Evolutionary conservation across 2,797 vertebrate species (phyloP).

Genomic region (Sardinella longiceps): DNA sequence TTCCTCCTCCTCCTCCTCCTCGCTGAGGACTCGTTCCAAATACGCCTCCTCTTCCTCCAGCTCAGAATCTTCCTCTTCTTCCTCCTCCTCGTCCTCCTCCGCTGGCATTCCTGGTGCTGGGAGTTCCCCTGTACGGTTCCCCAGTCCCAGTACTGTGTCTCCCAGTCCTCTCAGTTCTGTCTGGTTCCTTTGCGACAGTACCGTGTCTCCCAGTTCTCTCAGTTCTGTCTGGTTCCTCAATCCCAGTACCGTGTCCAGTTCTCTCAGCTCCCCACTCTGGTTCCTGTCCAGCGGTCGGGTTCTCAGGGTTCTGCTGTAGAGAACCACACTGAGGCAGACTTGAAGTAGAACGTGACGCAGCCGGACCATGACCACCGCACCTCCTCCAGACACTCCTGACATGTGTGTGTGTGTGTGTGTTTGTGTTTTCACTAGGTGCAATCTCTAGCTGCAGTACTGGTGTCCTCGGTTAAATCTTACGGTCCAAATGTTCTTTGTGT

Average conservation of each 20-base stretch:
- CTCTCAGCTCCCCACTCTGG: background rate
- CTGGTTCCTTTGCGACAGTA: too few species aligned
- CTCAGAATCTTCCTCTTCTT: background rate
- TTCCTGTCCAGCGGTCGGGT: background rate
- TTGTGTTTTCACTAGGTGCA: too few species aligned
- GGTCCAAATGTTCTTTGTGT: too few species aligned
- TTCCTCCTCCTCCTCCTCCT: conserved; percentile 28
- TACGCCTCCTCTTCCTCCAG: background rate
- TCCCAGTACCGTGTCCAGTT: background rate
- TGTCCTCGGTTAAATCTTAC: too few species aligned
- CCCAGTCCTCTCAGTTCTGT: too few species aligned
- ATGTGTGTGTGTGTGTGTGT: background rate
- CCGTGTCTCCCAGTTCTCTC: too few species aligned
- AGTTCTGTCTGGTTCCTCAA: too few species aligned
- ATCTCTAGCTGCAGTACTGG: too few species aligned
- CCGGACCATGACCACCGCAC: background rate
- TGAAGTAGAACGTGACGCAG: conserved; percentile 54
- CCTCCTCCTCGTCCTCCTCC: background rate
- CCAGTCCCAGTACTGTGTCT: too few species aligned
- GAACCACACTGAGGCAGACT: conserved; percentile 66
- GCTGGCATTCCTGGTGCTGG: background rate
- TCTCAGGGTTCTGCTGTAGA: conserved; percentile 68
- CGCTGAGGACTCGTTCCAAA: too few species aligned
- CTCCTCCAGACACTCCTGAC: conserved; percentile 34
- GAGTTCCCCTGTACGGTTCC: background rate